These are phyloP conservation scores for Leucosticte australis DNA, from an alignment of 2,113 vertebrate genomes.

Conservation along the genomic window DNA sequence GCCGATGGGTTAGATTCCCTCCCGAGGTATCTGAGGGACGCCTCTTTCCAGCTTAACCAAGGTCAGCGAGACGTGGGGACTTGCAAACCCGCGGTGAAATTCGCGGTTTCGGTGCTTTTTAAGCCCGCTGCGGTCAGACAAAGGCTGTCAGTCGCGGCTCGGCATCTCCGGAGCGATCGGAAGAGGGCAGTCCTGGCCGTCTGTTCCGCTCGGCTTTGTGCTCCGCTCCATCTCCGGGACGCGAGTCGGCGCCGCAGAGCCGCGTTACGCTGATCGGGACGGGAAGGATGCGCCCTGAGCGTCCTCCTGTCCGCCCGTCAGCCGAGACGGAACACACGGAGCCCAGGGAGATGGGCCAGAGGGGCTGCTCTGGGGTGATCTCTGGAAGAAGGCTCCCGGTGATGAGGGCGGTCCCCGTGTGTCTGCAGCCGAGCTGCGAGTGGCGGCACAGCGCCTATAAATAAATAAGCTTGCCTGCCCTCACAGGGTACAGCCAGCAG, in stretches of 20 bases:
- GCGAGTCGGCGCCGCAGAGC: accelerated
- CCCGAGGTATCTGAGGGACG: too few relatives aligned
- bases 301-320: too few relatives aligned
- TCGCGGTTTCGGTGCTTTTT: accelerated
- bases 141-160: accelerated
- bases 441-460: accelerated
- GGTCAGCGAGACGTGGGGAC: accelerated
- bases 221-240: background rate
- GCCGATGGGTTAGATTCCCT: background rate
- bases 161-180: accelerated
- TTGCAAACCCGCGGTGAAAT: accelerated
- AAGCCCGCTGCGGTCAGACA: accelerated
- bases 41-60: too few relatives aligned
- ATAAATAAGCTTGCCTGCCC: background rate
- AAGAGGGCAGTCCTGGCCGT: background rate
- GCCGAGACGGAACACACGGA: too few relatives aligned
- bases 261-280: accelerated
- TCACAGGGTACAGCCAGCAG: background rate
- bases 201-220: accelerated
- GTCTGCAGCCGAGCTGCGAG: background rate
- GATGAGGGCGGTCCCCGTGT: accelerated
- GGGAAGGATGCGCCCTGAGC: background rate
- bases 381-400: background rate
- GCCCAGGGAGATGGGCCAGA: background rate
- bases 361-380: accelerated